Percentiles rank a stretch among this genome's conserved stretches.
phyloP scores from a whole-genome alignment of 2,113 vertebrate species.

The Peromyscus californicus region DNA sequence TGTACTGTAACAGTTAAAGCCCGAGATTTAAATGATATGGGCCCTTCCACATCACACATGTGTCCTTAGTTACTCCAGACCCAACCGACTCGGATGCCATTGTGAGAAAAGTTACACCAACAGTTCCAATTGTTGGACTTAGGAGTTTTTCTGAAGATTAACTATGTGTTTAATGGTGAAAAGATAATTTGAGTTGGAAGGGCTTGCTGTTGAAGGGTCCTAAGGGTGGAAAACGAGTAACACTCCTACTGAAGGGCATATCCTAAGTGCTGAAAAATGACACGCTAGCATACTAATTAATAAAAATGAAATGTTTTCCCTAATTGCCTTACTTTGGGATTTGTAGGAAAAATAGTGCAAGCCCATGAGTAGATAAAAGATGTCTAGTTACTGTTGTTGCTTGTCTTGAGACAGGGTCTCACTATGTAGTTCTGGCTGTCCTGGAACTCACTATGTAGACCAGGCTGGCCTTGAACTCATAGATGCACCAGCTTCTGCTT shows the following conservation, averaged over 20 bases:
- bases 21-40: background rate
- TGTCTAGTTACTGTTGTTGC: background rate
- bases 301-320: constrained; percentile 58
- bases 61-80: constrained; percentile 33
- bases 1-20: constrained; percentile 33
- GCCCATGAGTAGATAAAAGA: constrained; percentile 13
- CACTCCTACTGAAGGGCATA: constrained; percentile 10
- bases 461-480: background rate
- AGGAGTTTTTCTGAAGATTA: constrained; percentile 45
- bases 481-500: background rate
- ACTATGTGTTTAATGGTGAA: constrained; percentile 42
- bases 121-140: constrained; percentile 10
- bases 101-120: constrained; percentile 39
- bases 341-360: constrained; percentile 6
- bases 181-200: constrained; percentile 35
- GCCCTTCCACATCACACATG: constrained; percentile 1
- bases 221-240: background rate
- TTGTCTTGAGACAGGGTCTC: background rate
- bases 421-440: background rate
- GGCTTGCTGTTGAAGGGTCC: background rate
- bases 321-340: constrained; percentile 39
- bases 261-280: constrained; percentile 28
- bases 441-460: background rate
- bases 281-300: constrained; percentile 34
- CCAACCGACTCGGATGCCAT: constrained; percentile 16